Evolutionary conservation across 1,140 invertebrate genomes (phyloP).

Genomic region (Formica selysi): DNA sequence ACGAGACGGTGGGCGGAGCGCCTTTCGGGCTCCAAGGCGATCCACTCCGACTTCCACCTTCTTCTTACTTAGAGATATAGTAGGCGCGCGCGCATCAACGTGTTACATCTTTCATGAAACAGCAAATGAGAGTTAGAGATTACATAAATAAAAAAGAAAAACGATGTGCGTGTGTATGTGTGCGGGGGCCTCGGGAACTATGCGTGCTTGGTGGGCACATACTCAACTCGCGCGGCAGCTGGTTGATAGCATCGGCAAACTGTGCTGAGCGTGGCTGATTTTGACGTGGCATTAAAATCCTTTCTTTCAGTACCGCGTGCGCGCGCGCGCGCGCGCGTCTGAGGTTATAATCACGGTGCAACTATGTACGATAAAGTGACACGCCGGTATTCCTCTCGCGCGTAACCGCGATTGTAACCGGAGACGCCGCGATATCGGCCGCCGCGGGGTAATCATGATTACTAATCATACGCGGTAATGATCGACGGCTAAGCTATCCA

Average conservation of each 20-base stretch:
- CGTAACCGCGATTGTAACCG: constrained; percentile 9
- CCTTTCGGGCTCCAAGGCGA: constrained; percentile 85
- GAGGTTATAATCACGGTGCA: constrained; percentile 63
- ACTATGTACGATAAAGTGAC: constrained; percentile 49
- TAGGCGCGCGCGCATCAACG: constrained; percentile 82
- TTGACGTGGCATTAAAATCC: constrained; percentile 70
- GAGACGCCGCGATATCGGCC: background rate
- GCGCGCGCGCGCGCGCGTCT: background rate
- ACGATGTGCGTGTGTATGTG: constrained; percentile 1
- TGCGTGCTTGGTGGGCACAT: constrained; percentile 58
- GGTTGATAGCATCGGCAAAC: constrained; percentile 69
- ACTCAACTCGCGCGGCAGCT: constrained; percentile 71
- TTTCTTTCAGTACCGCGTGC: constrained; percentile 34
- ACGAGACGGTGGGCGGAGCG: constrained; percentile 86
- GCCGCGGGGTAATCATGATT: constrained; percentile 30
- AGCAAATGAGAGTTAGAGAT: constrained; percentile 77
- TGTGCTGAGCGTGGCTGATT: constrained; percentile 54
- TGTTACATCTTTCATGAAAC: constrained; percentile 83
- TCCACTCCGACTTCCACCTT: constrained; percentile 84
- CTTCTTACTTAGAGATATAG: constrained; percentile 82
- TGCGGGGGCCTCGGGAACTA: constrained; percentile 38
- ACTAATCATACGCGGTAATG: constrained; percentile 37
- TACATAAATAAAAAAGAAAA: constrained; percentile 62
- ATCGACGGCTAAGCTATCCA: constrained; percentile 34
- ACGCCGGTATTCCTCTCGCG: constrained; percentile 34